Percentiles rank a stretch among this genome's conserved stretches.
Conservation (phyloP, 2,113 vertebrate species). For the Nibea albiflora region DNA sequence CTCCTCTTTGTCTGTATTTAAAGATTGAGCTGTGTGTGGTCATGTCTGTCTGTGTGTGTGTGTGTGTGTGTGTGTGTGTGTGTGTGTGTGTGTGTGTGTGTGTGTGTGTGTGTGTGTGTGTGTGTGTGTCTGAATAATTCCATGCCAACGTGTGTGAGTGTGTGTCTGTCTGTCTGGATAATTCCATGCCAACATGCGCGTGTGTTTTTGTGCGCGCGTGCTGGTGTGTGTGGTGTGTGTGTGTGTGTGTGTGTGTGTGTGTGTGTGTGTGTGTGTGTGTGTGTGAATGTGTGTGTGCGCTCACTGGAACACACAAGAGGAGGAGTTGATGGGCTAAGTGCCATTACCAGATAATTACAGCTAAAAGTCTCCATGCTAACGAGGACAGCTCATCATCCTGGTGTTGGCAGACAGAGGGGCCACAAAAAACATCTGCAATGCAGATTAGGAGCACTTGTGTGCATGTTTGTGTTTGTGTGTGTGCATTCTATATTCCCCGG, state of each 20-base stretch:
- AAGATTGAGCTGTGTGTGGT: conserved; percentile 9
- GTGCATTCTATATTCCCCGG: conserved; percentile 8
- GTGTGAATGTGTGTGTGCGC: conserved; percentile 1
- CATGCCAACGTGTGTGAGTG: conserved; percentile 34
- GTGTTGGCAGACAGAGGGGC: conserved; percentile 53
- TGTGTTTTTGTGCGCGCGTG: conserved; percentile 9
- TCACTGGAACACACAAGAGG: conserved; percentile 56
- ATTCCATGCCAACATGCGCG: too few relatives aligned
- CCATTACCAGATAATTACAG: conserved; percentile 78
- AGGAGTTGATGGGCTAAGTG: conserved; percentile 73
- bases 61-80: neutral
- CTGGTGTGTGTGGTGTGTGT: neutral
- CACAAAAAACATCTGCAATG: conserved; percentile 72
- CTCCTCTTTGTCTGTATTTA: conserved; percentile 36
- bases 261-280: conserved; percentile 14
- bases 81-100: conserved; percentile 12
- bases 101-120: neutral
- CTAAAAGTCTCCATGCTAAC: conserved; percentile 73
- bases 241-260: neutral
- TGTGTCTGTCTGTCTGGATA: neutral
- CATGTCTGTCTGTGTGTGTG: conserved; percentile 14
- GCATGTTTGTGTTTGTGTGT: conserved; percentile 2
- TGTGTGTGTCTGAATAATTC: neutral
- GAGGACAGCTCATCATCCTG: conserved; percentile 64
- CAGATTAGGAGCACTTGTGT: conserved; percentile 57